phyloP scores from a whole-genome alignment of 2,888 invertebrate genomes.

The Rhagophthalmus giganteus region DNA sequence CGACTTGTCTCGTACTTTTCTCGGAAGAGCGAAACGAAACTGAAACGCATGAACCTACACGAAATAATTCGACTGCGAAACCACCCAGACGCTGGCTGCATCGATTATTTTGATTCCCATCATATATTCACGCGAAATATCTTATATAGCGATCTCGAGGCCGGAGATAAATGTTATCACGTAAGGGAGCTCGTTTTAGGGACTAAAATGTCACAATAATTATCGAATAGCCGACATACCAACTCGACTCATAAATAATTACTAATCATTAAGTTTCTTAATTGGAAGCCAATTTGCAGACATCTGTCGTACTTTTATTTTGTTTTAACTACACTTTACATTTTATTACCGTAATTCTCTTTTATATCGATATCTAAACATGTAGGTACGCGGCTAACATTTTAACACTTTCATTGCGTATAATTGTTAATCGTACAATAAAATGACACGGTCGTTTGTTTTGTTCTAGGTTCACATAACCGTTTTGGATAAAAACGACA shows the following conservation, averaged over 20 bases:
- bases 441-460: no score
- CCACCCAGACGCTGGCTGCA: constrained; percentile 15
- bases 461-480: constrained; percentile 79
- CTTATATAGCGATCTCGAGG: background rate
- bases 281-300: constrained; percentile 23
- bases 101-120: constrained; percentile 17
- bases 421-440: no score
- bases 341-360: no score
- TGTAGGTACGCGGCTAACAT: no score
- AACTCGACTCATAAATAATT: constrained; percentile 24
- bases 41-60: constrained; percentile 9
- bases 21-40: constrained; percentile 20
- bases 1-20: constrained; percentile 23
- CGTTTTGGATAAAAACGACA: constrained; percentile 91
- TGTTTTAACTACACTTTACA: constrained; percentile 3
- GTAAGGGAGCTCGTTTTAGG: constrained; percentile 16
- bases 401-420: constrained; percentile 1
- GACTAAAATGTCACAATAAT: constrained; percentile 24
- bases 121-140: constrained; percentile 20
- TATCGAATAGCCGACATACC: constrained; percentile 24
- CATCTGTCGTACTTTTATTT: constrained; percentile 13
- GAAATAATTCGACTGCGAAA: constrained; percentile 11
- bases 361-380: no score
- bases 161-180: constrained; percentile 14
- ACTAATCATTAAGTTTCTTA: constrained; percentile 26